These are phyloP conservation scores for Diploptera punctata DNA, from an alignment of 2,888 invertebrate genomes.

Conservation along the genomic window DNA sequence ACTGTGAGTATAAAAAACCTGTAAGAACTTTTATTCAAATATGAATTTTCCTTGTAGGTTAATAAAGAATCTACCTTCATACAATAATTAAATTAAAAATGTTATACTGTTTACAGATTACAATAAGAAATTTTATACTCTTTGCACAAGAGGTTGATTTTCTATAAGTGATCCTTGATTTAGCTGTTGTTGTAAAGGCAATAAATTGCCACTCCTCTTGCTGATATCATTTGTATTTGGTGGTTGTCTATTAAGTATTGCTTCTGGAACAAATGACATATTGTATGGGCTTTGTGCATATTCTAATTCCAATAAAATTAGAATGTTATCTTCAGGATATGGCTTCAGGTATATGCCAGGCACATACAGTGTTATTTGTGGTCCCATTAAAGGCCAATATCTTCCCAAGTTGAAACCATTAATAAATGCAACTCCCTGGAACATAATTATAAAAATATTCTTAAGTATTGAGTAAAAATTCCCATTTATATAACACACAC, in stretches of 20 bases:
- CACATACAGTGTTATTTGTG: conserved; percentile 48
- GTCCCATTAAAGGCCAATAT: conserved; percentile 48
- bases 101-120: too few relatives aligned
- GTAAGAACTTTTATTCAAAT: too few relatives aligned
- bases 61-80: too few relatives aligned
- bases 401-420: conserved; percentile 49
- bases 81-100: too few relatives aligned
- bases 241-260: neutral
- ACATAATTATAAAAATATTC: conserved; percentile 4
- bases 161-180: neutral
- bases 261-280: conserved; percentile 1
- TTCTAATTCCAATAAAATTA: conserved; percentile 46
- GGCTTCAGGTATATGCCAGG: conserved; percentile 45
- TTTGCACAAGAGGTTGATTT: too few relatives aligned
- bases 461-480: too few relatives aligned
- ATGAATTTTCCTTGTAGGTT: too few relatives aligned
- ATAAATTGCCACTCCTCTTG: neutral
- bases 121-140: too few relatives aligned
- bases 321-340: conserved; percentile 44
- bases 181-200: neutral
- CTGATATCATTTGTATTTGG: neutral
- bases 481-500: too few relatives aligned
- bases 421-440: conserved; percentile 48
- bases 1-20: too few relatives aligned
- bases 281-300: neutral